Conservation (phyloP, 2,888 invertebrate genomes). For the Allacma fusca region DNA sequence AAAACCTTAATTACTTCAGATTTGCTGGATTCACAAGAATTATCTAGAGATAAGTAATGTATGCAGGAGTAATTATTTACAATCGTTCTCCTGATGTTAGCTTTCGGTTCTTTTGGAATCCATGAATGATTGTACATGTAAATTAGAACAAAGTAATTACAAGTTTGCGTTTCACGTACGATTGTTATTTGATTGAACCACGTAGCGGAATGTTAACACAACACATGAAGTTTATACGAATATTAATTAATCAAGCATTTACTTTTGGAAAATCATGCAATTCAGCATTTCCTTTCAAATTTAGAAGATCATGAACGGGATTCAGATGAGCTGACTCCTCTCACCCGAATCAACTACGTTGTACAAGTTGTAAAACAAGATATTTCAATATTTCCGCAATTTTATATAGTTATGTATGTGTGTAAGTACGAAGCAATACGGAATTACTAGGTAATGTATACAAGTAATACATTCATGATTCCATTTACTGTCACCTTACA, state of each 20-base stretch:
- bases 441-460: slow-evolving; percentile 16
- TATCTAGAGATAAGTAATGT: too few species aligned
- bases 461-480: slow-evolving; percentile 4
- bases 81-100: too few species aligned
- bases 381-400: too few species aligned
- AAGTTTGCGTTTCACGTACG: slow-evolving; percentile 24
- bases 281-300: neutral
- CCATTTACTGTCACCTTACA: slow-evolving; percentile 2
- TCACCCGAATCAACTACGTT: too few species aligned
- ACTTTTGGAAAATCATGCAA: neutral
- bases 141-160: slow-evolving; percentile 6
- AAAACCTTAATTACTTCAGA: too few species aligned
- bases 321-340: too few species aligned
- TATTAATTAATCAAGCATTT: neutral
- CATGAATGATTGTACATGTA: neutral
- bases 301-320: neutral
- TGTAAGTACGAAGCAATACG: slow-evolving; percentile 4
- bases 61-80: too few species aligned
- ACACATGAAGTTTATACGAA: neutral
- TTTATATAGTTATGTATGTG: neutral
- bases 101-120: neutral
- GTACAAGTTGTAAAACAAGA: too few species aligned
- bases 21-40: too few species aligned
- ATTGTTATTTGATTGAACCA: slow-evolving; percentile 28
- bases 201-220: slow-evolving; percentile 33